Conservation (phyloP, 1,140 invertebrate species). For the Hypothenemus hampei region DNA sequence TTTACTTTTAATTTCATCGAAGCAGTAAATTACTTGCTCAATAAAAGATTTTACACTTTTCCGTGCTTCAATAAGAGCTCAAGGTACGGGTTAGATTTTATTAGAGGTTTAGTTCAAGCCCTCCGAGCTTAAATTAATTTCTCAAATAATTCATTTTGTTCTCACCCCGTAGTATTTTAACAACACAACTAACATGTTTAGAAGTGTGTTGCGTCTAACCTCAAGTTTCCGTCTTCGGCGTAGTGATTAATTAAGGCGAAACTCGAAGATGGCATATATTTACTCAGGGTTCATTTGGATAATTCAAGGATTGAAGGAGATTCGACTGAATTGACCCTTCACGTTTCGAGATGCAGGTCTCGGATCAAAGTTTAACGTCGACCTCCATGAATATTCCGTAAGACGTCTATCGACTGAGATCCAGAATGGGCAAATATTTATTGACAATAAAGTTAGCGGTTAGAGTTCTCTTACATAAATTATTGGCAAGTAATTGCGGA, state of each 20-base stretch:
- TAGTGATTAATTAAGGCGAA: slow-evolving; percentile 14
- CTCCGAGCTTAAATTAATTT: not conserved
- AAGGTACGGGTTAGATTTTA: too few species aligned
- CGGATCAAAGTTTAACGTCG: slow-evolving; percentile 17
- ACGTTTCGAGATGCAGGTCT: slow-evolving; percentile 16
- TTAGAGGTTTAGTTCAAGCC: too few species aligned
- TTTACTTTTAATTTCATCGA: too few species aligned
- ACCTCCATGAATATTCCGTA: slow-evolving; percentile 17
- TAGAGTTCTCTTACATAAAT: too few species aligned
- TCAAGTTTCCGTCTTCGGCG: slow-evolving; percentile 1
- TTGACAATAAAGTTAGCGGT: slow-evolving; percentile 1
- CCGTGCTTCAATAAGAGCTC: too few species aligned
- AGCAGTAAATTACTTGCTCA: too few species aligned
- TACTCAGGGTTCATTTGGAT: slow-evolving; percentile 19
- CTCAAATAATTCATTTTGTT: not conserved
- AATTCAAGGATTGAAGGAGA: slow-evolving; percentile 12
- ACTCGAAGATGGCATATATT: slow-evolving; percentile 12
- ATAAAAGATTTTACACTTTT: too few species aligned
- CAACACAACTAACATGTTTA: slow-evolving; percentile 1
- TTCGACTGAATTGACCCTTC: slow-evolving; percentile 17
- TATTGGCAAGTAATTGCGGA: too few species aligned
- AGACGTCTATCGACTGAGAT: slow-evolving; percentile 13
- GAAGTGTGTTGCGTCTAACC: slow-evolving; percentile 3
- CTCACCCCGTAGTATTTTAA: too few species aligned
- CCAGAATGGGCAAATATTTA: slow-evolving; percentile 19